Base-by-base conservation (phyloP, 23 tunicate species). In the Ciona savignyi region DNA sequence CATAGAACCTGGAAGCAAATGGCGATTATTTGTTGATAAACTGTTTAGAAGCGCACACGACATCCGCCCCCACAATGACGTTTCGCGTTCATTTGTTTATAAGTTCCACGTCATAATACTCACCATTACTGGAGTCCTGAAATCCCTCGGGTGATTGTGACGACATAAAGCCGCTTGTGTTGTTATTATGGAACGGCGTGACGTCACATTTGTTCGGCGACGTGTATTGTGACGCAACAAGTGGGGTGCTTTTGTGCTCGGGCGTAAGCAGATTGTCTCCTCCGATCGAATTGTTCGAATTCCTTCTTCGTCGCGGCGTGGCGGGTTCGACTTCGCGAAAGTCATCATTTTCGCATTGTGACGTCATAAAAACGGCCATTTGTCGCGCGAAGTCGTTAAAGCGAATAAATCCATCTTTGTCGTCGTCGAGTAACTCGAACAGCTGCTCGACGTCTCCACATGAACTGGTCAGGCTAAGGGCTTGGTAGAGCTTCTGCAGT, bases 371-470 rank as follows among this genome's bases (percentile, higher is more conserved):
- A 1, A 51, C 62, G 2, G 81, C 32, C 82, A 83, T 83, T 71
- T 76, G 81, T 23, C 67, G 64, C 15, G 89, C 68, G 27, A 83
- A 77, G 71, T 83, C 82, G 21, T 24, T 29, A 64, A 83, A 83
- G 66, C 83, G 23, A 0, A 83, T 71, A 4, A 83, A 63, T 4
- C 82, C 89, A 32, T 83, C 89, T 3, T 48, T 35, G 25, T 83
- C 82, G 27, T 63, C 64, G 62, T 83, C 89, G 11, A 83, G 60
- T 23, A 83, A 30, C 62, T 76, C 77, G 63, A 83, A 83, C 66
- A 77, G 67, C 32, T 77, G 81, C 23, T 70, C 30, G 0, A 83
- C 77, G 65, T 83, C 89, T 32, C 73, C 67, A 3, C 56, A 30
- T 20, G 81, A 76, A 35, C 76, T 76, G 56, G 68, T 70, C 20